A percentile compares a stretch with the other conserved stretches of the same genome.
Conservation (phyloP, 2,888 invertebrate species). For the Steromphala cineraria region DNA sequence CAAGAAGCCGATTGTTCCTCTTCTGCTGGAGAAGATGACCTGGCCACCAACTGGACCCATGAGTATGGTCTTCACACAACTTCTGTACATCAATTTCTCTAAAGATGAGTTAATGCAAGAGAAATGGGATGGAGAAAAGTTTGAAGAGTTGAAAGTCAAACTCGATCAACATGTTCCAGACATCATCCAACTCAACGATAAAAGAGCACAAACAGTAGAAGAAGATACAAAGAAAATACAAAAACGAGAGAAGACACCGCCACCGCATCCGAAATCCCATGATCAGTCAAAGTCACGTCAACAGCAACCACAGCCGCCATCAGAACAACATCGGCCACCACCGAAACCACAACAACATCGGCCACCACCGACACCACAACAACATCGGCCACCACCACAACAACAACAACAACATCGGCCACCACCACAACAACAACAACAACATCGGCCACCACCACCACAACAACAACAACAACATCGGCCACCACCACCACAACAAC, state of each 20-base stretch:
- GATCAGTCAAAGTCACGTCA: neutral
- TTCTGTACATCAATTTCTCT: slow-evolving; percentile 54
- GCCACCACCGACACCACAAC: too few species aligned
- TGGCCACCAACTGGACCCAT: slow-evolving; percentile 70
- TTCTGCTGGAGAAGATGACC: slow-evolving; percentile 57
- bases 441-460: too few species aligned
- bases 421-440: too few species aligned
- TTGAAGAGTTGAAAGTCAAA: slow-evolving; percentile 54
- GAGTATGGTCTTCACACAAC: slow-evolving; percentile 62
- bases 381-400: too few species aligned
- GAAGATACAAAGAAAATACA: neutral
- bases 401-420: too few species aligned
- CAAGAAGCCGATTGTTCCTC: slow-evolving; percentile 65
- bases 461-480: too few species aligned
- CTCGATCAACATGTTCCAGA: slow-evolving; percentile 36
- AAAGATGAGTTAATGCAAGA: slow-evolving; percentile 44
- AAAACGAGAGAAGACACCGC: neutral
- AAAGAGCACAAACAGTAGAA: neutral
- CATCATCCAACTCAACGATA: neutral
- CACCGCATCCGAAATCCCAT: neutral
- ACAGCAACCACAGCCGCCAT: neutral
- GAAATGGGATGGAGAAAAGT: slow-evolving; percentile 55
- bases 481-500: neutral
- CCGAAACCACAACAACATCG: too few species aligned
- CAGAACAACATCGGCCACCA: too few species aligned